A percentile compares a stretch with the other conserved stretches of the same genome.
These are phyloP conservation scores for Callosobruchus maculatus DNA, from an alignment of 2,888 invertebrate genomes.

Conservation along the genomic window DNA sequence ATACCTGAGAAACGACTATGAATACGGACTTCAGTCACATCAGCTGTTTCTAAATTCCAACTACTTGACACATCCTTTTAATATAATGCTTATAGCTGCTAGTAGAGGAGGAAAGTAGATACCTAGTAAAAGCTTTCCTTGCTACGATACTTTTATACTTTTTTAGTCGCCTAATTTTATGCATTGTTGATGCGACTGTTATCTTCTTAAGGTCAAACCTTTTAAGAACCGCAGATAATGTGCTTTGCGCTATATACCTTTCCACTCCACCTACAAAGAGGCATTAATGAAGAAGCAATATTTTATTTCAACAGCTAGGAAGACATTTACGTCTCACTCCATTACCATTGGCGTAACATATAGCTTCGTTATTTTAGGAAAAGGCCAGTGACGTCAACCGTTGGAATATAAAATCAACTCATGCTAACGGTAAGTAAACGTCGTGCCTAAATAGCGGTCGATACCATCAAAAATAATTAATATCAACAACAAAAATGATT, in stretches of 20 bases:
- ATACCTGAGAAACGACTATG: too few relatives aligned
- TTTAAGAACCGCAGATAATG: background rate
- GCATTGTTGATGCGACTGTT: background rate
- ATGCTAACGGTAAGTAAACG: too few relatives aligned
- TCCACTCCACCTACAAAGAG: background rate
- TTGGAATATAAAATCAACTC: too few relatives aligned
- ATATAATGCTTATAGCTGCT: background rate
- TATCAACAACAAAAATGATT: too few relatives aligned
- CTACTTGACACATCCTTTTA: background rate
- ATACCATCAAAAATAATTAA: too few relatives aligned
- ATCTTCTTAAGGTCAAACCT: background rate
- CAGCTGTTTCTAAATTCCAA: too few relatives aligned
- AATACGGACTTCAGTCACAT: too few relatives aligned
- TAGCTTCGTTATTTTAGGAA: background rate
- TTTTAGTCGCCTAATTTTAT: background rate
- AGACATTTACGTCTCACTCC: background rate
- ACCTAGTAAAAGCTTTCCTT: background rate
- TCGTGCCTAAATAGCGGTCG: too few relatives aligned
- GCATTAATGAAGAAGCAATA: background rate
- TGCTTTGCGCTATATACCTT: background rate
- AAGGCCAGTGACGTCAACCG: too few relatives aligned
- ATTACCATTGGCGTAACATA: background rate
- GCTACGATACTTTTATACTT: background rate
- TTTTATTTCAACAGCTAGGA: background rate
- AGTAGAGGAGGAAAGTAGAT: background rate